Conservation (phyloP, 2,888 invertebrate species). For the Dynastes grantii region DNA sequence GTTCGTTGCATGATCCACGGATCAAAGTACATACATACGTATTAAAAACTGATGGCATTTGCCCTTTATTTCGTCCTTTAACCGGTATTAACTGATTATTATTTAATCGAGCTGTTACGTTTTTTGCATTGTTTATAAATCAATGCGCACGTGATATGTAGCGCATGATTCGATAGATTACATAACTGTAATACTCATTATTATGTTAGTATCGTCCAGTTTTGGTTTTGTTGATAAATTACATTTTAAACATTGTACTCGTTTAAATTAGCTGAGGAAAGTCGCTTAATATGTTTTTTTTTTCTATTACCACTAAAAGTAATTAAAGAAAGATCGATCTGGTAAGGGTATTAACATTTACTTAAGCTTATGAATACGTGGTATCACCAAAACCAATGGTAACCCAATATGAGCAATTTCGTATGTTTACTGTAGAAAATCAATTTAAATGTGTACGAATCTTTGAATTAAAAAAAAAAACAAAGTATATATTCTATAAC, state of each 20-base stretch:
- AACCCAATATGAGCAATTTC: no score
- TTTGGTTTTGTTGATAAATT: neutral
- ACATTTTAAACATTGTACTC: neutral
- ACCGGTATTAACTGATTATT: slow-evolving; percentile 31
- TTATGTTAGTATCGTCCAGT: neutral
- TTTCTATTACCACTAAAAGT: no score
- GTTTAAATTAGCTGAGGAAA: neutral
- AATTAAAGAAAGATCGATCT: no score
- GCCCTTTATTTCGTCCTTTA: slow-evolving; percentile 7
- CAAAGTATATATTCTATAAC: no score
- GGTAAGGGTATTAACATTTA: neutral
- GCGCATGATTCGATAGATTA: neutral
- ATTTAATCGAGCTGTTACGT: slow-evolving; percentile 5
- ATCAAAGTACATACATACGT: slow-evolving; percentile 1
- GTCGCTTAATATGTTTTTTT: neutral
- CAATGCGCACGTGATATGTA: neutral
- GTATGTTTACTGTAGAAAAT: no score
- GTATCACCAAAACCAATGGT: no score
- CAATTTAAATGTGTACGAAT: no score
- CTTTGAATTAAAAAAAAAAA: no score
- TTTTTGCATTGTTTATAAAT: slow-evolving; percentile 19
- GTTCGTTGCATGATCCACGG: neutral
- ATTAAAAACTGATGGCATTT: neutral
- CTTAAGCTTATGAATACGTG: neutral
- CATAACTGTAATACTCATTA: neutral